Conservation (phyloP, 2,797 vertebrate genomes). For the Liasis olivaceus region DNA sequence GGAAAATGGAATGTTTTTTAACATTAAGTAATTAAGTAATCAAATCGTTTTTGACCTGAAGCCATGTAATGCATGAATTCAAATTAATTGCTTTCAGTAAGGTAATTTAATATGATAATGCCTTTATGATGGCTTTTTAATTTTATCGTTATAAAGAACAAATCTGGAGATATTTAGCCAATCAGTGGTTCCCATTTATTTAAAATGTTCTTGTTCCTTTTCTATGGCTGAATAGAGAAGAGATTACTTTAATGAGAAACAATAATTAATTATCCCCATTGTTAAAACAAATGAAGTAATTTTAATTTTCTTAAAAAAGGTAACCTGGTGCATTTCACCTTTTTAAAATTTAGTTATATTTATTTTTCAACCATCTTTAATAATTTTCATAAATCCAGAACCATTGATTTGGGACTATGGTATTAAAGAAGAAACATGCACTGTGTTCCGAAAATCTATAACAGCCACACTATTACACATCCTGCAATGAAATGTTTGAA, state of each 20-base stretch:
- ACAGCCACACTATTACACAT: neutral
- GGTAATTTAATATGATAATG: slow-evolving; percentile 60
- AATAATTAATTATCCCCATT: slow-evolving; percentile 35
- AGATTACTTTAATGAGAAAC: slow-evolving; percentile 25
- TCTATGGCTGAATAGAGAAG: slow-evolving; percentile 25
- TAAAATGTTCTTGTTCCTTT: slow-evolving; percentile 33
- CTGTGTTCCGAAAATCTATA: neutral
- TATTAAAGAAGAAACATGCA: neutral
- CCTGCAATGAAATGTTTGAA: neutral
- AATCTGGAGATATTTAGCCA: slow-evolving; percentile 56
- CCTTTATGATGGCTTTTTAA: slow-evolving; percentile 67
- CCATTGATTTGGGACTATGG: neutral
- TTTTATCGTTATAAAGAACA: slow-evolving; percentile 62
- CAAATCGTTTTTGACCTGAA: slow-evolving; percentile 35
- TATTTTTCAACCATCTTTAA: neutral
- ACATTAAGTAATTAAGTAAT: slow-evolving; percentile 46
- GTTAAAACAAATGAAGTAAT: slow-evolving; percentile 5
- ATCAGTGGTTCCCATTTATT: slow-evolving; percentile 50
- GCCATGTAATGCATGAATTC: slow-evolving; percentile 50
- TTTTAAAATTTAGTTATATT: neutral
- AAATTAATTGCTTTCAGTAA: slow-evolving; percentile 56
- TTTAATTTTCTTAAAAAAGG: slow-evolving; percentile 6
- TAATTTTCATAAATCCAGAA: slow-evolving; percentile 7
- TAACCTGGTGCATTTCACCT: neutral
- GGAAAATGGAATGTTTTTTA: slow-evolving; percentile 13